Evolutionary conservation across 2,113 vertebrate genomes (phyloP).

Genomic region (Noctilio leporinus): DNA sequence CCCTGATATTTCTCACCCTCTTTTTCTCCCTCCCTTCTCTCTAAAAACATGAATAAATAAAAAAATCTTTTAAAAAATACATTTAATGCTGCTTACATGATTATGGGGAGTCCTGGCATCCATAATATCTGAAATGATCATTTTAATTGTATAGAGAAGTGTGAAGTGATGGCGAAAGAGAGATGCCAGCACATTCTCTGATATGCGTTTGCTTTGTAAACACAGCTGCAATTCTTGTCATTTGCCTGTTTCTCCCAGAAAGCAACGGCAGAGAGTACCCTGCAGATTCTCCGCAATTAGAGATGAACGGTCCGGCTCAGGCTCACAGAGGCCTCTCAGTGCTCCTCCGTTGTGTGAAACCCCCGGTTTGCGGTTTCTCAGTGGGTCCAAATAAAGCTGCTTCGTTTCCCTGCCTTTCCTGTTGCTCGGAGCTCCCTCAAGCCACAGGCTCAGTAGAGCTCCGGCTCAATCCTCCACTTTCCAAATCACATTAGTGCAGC

Average conservation of each 20-base stretch:
- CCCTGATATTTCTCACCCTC: too few relatives aligned
- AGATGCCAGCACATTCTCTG: not conserved
- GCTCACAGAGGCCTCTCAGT: not conserved
- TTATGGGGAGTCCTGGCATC: not conserved
- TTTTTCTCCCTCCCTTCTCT: too few relatives aligned
- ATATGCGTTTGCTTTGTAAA: not conserved
- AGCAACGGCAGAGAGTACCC: not conserved
- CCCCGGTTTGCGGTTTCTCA: not conserved
- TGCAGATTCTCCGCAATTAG: not conserved
- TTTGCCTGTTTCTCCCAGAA: not conserved
- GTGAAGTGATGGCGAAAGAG: not conserved
- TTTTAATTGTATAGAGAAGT: not conserved
- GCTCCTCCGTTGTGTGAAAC: not conserved
- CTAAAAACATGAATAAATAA: too few relatives aligned
- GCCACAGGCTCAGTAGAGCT: not conserved
- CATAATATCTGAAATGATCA: too few relatives aligned
- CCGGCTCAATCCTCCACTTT: not conserved
- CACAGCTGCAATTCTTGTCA: not conserved
- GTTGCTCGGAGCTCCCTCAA: not conserved
- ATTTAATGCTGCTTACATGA: not conserved
- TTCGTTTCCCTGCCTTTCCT: not conserved
- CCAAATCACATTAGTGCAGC: not conserved
- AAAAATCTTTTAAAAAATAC: constrained; percentile 5
- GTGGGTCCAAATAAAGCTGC: not conserved
- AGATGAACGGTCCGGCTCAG: not conserved